Conservation (phyloP, 2,888 invertebrate genomes). For the Phlogophora meticulosa region DNA sequence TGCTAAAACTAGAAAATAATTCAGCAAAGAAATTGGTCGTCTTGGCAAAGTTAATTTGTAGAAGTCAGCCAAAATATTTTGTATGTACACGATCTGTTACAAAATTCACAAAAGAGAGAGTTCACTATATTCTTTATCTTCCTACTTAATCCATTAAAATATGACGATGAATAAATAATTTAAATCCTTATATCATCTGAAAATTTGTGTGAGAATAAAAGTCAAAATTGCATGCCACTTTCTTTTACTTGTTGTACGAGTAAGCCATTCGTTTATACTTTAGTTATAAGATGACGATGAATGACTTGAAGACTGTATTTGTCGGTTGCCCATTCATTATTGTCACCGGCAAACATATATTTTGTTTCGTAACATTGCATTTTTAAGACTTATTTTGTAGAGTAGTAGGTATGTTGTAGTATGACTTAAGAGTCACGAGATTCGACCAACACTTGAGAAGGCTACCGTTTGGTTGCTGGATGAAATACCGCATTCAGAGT, state of each 20-base stretch:
- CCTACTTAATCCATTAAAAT: constrained; percentile 54
- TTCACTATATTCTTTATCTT: neutral
- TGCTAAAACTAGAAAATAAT: no score
- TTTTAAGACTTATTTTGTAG: neutral
- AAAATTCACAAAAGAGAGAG: constrained; percentile 44
- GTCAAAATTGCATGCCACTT: constrained; percentile 12
- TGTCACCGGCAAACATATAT: neutral
- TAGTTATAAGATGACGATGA: constrained; percentile 21
- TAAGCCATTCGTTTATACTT: neutral
- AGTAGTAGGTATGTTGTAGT: no score
- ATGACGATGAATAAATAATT: constrained; percentile 26
- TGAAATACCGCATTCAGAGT: no score
- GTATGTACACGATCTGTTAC: neutral
- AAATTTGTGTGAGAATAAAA: rapidly evolving
- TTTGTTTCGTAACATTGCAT: constrained; percentile 14
- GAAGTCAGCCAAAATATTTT: neutral
- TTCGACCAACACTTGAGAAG: no score
- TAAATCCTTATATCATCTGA: constrained; percentile 11
- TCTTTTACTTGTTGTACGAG: neutral
- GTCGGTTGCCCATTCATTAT: constrained; percentile 27
- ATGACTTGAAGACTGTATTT: constrained; percentile 13
- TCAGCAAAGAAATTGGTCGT: no score
- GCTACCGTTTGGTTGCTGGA: no score
- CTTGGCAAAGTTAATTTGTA: no score
- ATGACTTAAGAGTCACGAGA: no score